phyloP scores from a whole-genome alignment of 2,888 invertebrate genomes.

The Troilus luridus region DNA sequence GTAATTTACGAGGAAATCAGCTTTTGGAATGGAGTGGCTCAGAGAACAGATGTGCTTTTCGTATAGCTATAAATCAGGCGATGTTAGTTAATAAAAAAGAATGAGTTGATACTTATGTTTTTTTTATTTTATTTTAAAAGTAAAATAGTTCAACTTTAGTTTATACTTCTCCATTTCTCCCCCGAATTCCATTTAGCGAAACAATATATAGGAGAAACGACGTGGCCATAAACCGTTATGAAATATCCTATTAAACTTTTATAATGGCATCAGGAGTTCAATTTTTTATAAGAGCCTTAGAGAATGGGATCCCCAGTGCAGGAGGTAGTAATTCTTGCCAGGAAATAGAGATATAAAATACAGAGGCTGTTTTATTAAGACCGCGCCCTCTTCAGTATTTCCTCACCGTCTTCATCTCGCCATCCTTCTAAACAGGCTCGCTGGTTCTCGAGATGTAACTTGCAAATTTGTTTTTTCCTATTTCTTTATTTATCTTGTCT shows the following conservation, averaged over 20 bases:
- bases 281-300: constrained; percentile 25
- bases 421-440: background rate
- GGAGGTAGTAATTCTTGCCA: background rate
- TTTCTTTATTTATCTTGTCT: background rate
- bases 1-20: background rate
- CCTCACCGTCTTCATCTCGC: background rate
- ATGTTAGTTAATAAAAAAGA: background rate
- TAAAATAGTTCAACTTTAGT: background rate
- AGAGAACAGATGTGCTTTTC: background rate
- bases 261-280: constrained; percentile 34
- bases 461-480: constrained; percentile 3
- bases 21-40: background rate
- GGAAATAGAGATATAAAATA: constrained; percentile 41
- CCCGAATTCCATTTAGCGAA: background rate
- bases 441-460: background rate
- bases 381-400: background rate
- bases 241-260: constrained; percentile 36
- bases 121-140: background rate
- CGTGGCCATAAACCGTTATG: background rate
- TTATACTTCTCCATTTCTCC: background rate
- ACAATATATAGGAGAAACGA: background rate
- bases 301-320: background rate
- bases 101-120: background rate
- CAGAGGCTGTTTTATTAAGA: constrained; percentile 19
- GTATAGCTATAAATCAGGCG: background rate